Evolutionary conservation across 2,797 vertebrate species (phyloP).

Genomic region (Neoniphon sammara): DNA sequence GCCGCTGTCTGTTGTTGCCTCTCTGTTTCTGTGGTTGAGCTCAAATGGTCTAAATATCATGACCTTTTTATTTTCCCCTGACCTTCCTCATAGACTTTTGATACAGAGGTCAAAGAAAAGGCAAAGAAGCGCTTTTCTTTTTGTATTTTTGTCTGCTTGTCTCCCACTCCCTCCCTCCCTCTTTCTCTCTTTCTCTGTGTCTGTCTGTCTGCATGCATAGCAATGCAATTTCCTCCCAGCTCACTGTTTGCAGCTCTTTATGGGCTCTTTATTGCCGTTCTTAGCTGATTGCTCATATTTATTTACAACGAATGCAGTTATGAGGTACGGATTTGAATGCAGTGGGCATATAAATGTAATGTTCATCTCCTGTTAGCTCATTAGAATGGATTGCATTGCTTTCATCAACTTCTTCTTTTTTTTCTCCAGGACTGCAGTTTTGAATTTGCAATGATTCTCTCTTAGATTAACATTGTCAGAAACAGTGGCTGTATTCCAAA

Average conservation of each 20-base stretch:
- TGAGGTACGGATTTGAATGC: conserved; percentile 68
- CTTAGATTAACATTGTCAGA: conserved; percentile 51
- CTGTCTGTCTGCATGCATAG: conserved; percentile 38
- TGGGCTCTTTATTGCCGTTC: conserved; percentile 70
- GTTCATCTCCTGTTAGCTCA: conserved; percentile 69
- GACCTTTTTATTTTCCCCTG: conserved; percentile 58
- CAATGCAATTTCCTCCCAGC: conserved; percentile 70
- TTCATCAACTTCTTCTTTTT: conserved; percentile 45
- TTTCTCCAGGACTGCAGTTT: conserved; percentile 59
- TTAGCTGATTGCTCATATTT: conserved; percentile 81
- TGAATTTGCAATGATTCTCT: conserved; percentile 36
- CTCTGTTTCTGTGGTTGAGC: conserved; percentile 49
- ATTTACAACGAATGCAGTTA: conserved; percentile 77
- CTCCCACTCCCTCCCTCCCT: conserved; percentile 2
- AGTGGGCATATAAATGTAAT: conserved; percentile 72
- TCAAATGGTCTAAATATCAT: conserved; percentile 63
- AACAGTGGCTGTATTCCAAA: conserved; percentile 39
- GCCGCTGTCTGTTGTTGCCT: conserved; percentile 60
- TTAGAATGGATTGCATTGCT: conserved; percentile 66
- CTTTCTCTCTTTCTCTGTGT: conserved; percentile 29
- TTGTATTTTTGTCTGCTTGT: conserved; percentile 53
- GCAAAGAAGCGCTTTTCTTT: conserved; percentile 36
- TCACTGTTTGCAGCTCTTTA: conserved; percentile 69
- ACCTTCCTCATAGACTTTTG: conserved; percentile 53
- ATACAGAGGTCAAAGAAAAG: conserved; percentile 50